These are phyloP conservation scores for Blera fallax DNA, from an alignment of 2,888 invertebrate genomes.

Conservation along the genomic window DNA sequence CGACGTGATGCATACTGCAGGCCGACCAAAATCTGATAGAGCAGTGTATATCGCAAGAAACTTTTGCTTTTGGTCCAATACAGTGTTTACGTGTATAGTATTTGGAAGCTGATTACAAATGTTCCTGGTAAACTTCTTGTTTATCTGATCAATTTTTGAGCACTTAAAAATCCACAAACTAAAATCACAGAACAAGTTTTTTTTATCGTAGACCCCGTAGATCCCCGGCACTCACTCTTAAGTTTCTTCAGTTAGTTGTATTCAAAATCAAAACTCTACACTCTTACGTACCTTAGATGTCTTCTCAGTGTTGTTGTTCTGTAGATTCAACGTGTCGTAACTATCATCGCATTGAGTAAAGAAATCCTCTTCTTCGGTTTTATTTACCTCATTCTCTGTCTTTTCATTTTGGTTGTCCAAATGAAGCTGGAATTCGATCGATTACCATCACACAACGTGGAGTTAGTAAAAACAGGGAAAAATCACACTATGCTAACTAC, in stretches of 20 bases:
- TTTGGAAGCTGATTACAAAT: no score
- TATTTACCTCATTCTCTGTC: slow-evolving; percentile 83
- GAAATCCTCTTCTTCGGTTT: slow-evolving; percentile 93
- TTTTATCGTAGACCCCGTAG: no score
- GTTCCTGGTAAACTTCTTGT: no score
- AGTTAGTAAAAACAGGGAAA: slow-evolving; percentile 37
- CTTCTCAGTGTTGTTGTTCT: slow-evolving; percentile 81
- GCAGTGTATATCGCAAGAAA: no score
- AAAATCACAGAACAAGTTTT: no score
- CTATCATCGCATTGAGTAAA: slow-evolving; percentile 89
- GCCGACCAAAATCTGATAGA: no score
- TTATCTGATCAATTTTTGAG: no score
- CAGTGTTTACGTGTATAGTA: no score
- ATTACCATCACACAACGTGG: slow-evolving; percentile 25
- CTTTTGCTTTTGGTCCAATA: no score
- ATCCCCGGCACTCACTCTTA: neutral
- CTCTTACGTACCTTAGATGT: slow-evolving; percentile 82
- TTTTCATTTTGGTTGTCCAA: slow-evolving; percentile 86
- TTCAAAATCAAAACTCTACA: slow-evolving; percentile 27
- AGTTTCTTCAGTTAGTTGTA: slow-evolving; percentile 6
- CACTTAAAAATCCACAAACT: no score
- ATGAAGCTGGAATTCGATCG: slow-evolving; percentile 84
- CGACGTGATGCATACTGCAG: no score
- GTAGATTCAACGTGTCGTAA: slow-evolving; percentile 79
- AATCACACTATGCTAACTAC: slow-evolving; percentile 22